A percentile compares a stretch with the other conserved stretches of the same genome.
These are phyloP conservation scores for Rhinolophus sinicus DNA, from an alignment of 2,113 vertebrate species.

Conservation along the genomic window DNA sequence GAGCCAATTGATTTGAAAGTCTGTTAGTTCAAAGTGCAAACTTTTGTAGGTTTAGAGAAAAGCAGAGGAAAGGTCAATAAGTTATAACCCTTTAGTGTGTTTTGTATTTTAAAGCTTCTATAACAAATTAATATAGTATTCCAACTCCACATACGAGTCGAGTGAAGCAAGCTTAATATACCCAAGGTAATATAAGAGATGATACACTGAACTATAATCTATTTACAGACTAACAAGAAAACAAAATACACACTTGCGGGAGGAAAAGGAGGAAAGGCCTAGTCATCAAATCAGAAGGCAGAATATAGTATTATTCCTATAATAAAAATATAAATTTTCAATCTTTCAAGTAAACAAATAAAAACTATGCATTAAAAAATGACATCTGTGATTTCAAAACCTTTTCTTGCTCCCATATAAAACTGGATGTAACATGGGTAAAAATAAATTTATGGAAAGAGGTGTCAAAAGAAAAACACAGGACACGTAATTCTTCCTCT, in stretches of 20 bases:
- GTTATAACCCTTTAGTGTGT: slow-evolving; percentile 77
- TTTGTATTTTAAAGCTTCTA: slow-evolving; percentile 79
- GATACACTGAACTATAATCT: slow-evolving; percentile 7
- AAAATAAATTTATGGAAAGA: slow-evolving; percentile 7
- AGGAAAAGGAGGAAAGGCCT: background rate
- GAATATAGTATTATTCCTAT: background rate
- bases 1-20: slow-evolving; percentile 82
- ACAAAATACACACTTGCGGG: background rate
- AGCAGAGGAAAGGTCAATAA: slow-evolving; percentile 77
- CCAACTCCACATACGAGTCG: slow-evolving; percentile 31
- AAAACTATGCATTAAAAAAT: background rate
- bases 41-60: slow-evolving; percentile 82
- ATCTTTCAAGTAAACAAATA: background rate
- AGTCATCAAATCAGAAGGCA: background rate
- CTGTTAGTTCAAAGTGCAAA: slow-evolving; percentile 75
- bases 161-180: slow-evolving; percentile 65
- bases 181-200: slow-evolving; percentile 27
- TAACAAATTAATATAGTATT: slow-evolving; percentile 77
- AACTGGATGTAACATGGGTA: background rate
- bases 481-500: slow-evolving; percentile 71
- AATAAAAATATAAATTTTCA: slow-evolving; percentile 1
- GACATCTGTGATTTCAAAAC: background rate
- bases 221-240: slow-evolving; percentile 42
- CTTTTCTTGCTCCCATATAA: background rate
- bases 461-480: background rate